Base-by-base conservation (phyloP, 2,113 vertebrate genomes). In the Capreolus pygargus region DNA sequence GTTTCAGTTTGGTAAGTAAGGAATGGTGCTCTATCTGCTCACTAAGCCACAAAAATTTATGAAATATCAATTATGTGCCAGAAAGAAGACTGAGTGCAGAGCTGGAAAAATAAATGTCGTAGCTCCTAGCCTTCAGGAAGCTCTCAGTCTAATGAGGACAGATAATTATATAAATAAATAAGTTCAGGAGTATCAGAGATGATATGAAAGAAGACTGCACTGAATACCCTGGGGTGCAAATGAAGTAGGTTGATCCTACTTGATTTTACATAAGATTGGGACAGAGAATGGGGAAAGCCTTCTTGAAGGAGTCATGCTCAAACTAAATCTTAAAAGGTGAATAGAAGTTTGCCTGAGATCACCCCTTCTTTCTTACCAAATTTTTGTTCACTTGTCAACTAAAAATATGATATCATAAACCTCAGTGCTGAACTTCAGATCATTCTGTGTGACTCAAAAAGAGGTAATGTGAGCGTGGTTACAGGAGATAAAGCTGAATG, bases 1-100 rank as follows among this genome's bases (percentile, higher is more conserved):
- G 84, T 99, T 99, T 98, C 99, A 99, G 94, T 99, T 99, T 97
- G 99, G 99, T 99, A 99, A 99, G 99, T 99, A 55, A 96, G 36
- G 12, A 79, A 39, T 86, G 45, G 39, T 36, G 25, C 57, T 84
- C 93, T 92, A 95, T 86, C n/a, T 89, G 33, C n/a, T 95, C 60
- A 36, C 27, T 84, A 76, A 83, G 36, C 52, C 7, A 57, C 74
- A 86, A 74, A 83, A 88, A 50, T 76, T 55, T 93, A 33, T 81
- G n/a, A 90, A 96, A 57, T 14, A 58, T 16, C 7, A 82, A 43
- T 96, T 64, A 60, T 76, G 27, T 94, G n/a, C n/a, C 52, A 54
- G n/a, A n/a, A 82, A 52, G 39, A 78, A 9, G 39, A 57, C 64
- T 60, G 19, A 86, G 21, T 85, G 25, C 39, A 60, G 27, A 93